Base-by-base conservation (phyloP, 1,140 invertebrate species). In the Planococcus citri region DNA sequence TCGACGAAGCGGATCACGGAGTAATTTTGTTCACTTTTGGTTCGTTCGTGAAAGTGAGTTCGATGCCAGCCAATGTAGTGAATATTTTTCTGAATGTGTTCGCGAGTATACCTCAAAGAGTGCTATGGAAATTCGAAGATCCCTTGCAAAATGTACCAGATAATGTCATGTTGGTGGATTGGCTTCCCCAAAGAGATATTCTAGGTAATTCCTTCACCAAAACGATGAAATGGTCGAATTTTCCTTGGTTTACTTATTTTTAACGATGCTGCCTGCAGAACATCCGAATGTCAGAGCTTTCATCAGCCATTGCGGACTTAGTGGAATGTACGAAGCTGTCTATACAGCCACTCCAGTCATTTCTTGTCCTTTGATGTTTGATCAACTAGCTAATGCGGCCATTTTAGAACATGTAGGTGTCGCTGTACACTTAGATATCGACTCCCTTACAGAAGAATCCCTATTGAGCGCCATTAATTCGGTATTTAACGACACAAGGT, bases 21-120 rank as follows among this genome's bases (percentile, higher is more conserved):
- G 83, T 85, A 1, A 82, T 88, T 41, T 85, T 85, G 72, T 87
- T 88, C 76, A 85, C 83, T 58, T 80, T 88, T 73, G 86, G 87
- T 0, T 84, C 85, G 25, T 24, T 71, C 0, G 37, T 70, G 33
- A 41, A 61, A 14, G 69, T 51, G n/a, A 12, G 10, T 22, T 27
- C 70, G 27, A 10, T 70, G n/a, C 29, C 29, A 12, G 12, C 29
- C 4, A 58, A n/a, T 20, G 17, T 58, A 8, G 72, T 84, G 0
- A 74, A 84, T 73, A 81, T 78, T 8, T 82, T 90, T 68, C 74
- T 88, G 14, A 80, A 78, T 22, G 82, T 82, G 1, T 85, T 88
- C 72, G 75, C 80, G 0, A 76, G 81, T 24, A 73, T 88, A 1
- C 81, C 80, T 14, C 82, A 86, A 73, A 80, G 80, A 51, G 79